These are phyloP conservation scores for Microcebus ravelobensis DNA, from an alignment of 2,113 vertebrate genomes.

Conservation along the genomic window DNA sequence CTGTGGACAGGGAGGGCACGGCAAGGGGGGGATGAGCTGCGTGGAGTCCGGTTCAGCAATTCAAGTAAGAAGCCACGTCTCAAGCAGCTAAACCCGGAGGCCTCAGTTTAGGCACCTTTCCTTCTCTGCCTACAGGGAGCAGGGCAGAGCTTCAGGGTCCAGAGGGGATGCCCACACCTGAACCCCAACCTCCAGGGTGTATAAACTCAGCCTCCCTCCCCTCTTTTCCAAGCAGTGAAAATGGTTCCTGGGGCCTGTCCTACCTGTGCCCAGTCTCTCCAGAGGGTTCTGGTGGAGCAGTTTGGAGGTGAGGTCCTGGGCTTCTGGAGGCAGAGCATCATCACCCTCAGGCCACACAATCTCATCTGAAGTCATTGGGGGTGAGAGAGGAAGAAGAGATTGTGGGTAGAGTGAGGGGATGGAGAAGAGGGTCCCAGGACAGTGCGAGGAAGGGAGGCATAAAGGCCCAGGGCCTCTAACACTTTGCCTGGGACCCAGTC, in stretches of 20 bases:
- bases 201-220: background rate
- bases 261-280: conserved; percentile 97
- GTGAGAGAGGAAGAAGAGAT: conserved; percentile 50
- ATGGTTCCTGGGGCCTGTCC: background rate
- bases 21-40: background rate
- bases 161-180: background rate
- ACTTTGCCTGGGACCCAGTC: background rate
- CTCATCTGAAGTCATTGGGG: conserved; percentile 88
- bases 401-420: background rate
- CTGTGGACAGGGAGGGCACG: conserved; percentile 80
- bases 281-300: conserved; percentile 95
- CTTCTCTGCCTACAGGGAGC: background rate
- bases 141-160: background rate
- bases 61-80: background rate
- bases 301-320: conserved; percentile 95
- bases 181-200: background rate
- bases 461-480: background rate
- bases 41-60: background rate
- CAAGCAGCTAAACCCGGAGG: background rate
- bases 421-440: background rate
- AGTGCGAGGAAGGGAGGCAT: background rate
- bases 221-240: background rate
- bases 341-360: conserved; percentile 98
- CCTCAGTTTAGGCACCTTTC: background rate
- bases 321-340: conserved; percentile 94